A percentile compares a stretch with the other conserved stretches of the same genome.
phyloP scores from a whole-genome alignment of 2,888 invertebrate species.

The Ceraclea dissimilis region DNA sequence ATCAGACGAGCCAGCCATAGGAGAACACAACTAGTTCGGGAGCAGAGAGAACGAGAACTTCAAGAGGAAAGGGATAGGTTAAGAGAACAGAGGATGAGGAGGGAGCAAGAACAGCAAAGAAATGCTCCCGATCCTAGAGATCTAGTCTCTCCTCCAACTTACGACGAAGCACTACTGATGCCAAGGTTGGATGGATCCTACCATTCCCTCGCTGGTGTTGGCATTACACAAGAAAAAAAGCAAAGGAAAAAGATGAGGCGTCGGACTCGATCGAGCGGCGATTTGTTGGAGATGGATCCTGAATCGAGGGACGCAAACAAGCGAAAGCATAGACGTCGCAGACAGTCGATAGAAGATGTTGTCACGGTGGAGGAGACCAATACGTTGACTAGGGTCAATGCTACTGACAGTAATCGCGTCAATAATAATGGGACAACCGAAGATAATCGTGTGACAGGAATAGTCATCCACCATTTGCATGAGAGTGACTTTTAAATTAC shows the following conservation, averaged over 20 bases:
- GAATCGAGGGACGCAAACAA: constrained; percentile 27
- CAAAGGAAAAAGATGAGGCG: constrained; percentile 39
- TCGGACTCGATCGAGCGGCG: constrained; percentile 48
- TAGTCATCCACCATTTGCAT: constrained; percentile 26
- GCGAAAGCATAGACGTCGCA: constrained; percentile 34
- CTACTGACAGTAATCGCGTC: not conserved
- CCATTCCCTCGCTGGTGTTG: constrained; percentile 47
- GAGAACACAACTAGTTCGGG: constrained; percentile 43
- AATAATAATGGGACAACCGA: no score
- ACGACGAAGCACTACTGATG: constrained; percentile 70
- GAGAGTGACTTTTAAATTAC: constrained; percentile 40
- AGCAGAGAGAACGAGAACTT: constrained; percentile 49
- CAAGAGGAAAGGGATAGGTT: constrained; percentile 52
- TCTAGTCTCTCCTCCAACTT: constrained; percentile 62
- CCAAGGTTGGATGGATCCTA: constrained; percentile 58
- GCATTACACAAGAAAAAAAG: constrained; percentile 40
- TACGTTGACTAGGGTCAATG: not conserved
- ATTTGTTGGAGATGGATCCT: constrained; percentile 30
- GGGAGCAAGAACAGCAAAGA: constrained; percentile 46
- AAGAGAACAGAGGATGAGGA: constrained; percentile 46
- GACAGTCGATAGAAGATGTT: constrained; percentile 33
- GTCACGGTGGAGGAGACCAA: constrained; percentile 36
- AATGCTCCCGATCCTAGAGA: constrained; percentile 65
- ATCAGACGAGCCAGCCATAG: constrained; percentile 50
- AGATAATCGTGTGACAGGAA: not conserved